Percentiles rank a stretch among this genome's conserved stretches.
Conservation (phyloP, 2,797 vertebrate genomes). For the Threskiornis aethiopicus region DNA sequence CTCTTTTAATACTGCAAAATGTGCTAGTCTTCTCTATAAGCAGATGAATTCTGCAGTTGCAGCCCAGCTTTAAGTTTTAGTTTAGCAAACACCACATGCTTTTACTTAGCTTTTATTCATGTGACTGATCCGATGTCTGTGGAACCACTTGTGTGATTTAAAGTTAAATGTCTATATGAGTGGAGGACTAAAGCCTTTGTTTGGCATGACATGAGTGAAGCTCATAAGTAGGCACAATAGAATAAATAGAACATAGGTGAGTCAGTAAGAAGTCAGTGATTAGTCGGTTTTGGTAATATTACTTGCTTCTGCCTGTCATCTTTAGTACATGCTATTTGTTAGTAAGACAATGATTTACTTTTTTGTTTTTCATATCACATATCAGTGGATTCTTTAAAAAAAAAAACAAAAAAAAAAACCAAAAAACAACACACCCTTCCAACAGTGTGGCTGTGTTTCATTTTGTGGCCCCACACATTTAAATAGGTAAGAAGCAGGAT, state of each 20-base stretch:
- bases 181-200: not conserved
- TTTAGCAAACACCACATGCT: not conserved
- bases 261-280: not conserved
- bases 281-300: not conserved
- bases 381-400: not conserved
- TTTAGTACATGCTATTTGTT: not conserved
- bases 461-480: not conserved
- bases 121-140: not conserved
- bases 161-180: not conserved
- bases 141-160: not conserved
- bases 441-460: not conserved
- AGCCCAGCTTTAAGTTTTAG: not conserved
- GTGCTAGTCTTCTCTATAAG: not conserved
- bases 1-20: not conserved
- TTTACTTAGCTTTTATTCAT: not conserved
- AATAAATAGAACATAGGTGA: not conserved
- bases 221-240: not conserved
- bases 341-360: not conserved
- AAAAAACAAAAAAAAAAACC: not conserved
- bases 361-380: not conserved
- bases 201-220: not conserved
- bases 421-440: accelerated
- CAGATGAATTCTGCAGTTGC: not conserved
- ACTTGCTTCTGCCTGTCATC: not conserved
- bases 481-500: not conserved